Evolutionary conservation across 2,888 invertebrate species (phyloP), one percentile per base, ranked within the genome.

Genomic region (Drosophila pseudotakahashii): DNA sequence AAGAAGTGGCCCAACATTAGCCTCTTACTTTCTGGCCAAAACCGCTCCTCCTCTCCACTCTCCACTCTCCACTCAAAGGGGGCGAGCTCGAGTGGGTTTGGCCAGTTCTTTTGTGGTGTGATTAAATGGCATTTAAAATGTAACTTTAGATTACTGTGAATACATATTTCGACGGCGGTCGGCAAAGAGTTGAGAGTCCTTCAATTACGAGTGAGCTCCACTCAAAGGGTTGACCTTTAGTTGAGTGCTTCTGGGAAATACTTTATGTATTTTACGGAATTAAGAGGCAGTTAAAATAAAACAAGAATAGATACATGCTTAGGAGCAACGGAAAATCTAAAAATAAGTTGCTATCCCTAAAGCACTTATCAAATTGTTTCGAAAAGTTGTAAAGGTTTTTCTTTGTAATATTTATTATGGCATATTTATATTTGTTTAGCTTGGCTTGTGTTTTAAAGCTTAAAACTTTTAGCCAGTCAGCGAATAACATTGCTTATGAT

Each of bases 101-200:
- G 53, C 62, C 71, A 82, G 78, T 80, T 80, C 86, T 78, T 80
- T 83, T 83, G 82, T 83, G 82, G 82, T 78, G 71, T 76, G 82
- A 75, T 83, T 85, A 85, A 83, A 82, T 77, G 82, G 75, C 78
- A 77, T 83, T 85, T 77, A 78, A 82, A 82, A 71, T 79, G 78
- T 74, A 64, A 71, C 78, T 76, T 80, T 76, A 82, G 78, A 82
- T 85, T 74, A 81, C 82, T 77, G 51, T 13, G 70, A 77, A 68
- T 75, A 76, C 37, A 63, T 54, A 23, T 57, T 32, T 14, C 16
- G 41, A 34, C n/a, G 30, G 19, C 30, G 37, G 41, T 34, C 7
- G 32, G 53, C 13, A 66, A 50, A 58, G 45, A 48, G 57, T 58
- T 67, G 41, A 57, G 44, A 16, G 34, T n/a, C 39, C 68, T 66